Evolutionary conservation across 2,888 invertebrate genomes (phyloP).

Genomic region (Frankliniella fusca): DNA sequence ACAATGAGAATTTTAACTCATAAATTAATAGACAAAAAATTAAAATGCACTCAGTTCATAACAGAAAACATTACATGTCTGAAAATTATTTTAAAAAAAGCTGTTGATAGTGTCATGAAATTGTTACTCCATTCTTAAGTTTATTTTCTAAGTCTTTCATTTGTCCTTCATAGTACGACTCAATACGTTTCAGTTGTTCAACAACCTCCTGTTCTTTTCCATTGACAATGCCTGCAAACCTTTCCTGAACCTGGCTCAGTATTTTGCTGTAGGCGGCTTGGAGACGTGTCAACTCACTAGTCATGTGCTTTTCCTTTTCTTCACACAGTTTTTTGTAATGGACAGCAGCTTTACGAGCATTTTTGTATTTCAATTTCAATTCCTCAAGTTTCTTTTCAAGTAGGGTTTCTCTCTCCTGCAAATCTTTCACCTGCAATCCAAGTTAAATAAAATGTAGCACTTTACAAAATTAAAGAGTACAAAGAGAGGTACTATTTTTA

Average conservation of each 20-base stretch:
- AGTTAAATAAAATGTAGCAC: not conserved
- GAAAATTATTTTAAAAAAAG: too few relatives aligned
- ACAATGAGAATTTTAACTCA: too few relatives aligned
- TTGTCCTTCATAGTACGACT: not conserved
- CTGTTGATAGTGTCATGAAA: too few relatives aligned
- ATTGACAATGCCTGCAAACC: not conserved
- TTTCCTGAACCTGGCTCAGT: not conserved
- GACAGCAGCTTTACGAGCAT: not conserved
- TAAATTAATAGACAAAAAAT: too few relatives aligned
- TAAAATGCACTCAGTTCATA: too few relatives aligned
- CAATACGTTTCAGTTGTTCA: not conserved
- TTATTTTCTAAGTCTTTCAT: not conserved
- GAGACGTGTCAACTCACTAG: not conserved
- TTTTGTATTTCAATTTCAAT: not conserved
- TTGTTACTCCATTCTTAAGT: not conserved
- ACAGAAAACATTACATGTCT: too few relatives aligned
- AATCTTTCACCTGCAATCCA: not conserved
- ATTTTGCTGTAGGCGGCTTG: not conserved
- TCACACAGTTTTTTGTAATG: not conserved
- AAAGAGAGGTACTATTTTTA: not conserved
- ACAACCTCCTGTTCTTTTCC: not conserved
- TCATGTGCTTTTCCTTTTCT: not conserved
- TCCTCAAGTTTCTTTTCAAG: not conserved
- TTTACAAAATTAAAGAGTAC: not conserved
- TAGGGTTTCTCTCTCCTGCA: not conserved